Base-by-base conservation (phyloP, 2,888 invertebrate species). In the Agrochola macilenta region DNA sequence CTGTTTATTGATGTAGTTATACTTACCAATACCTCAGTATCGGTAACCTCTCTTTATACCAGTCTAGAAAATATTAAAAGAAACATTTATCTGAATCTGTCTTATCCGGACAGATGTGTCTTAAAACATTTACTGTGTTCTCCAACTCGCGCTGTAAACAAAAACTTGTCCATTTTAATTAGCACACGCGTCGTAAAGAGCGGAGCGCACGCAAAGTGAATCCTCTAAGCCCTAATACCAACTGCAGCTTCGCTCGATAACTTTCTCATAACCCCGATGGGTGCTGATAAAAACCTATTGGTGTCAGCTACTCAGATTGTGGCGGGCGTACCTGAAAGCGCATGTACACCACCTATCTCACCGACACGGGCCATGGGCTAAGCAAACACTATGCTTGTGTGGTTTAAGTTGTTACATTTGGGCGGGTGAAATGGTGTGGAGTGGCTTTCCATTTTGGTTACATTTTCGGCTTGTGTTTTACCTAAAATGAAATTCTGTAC, bases 261-360 rank as follows among this genome's bases (percentile, higher is more conserved):
- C 96, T 96, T 96, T 96, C 96, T 93, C 96, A 94, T 93, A 94
- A 92, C 93, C 92, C 88, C 95, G 96, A 96, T 96, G 93, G 92
- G 93, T 89, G 90, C 93, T 94, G 96, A 96, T 96, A 96, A 96
- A 96, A 96, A 95, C 93, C 92, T 95, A 95, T 96, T 96, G 96
- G 96, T 96, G 96, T 94, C 96, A 95, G 95, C 93, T 92, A 92
- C 92, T 91, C 90, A 94, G 95, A 95, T 94, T 94, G 94, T 94
- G 90, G 92, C 90, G 91, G 94, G 91, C 90, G 94, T 93, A 95
- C 93, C 95, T 96, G 95, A 96, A 96, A 95, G 96, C 95, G 95
- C 95, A 95, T 96, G 96, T 96, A 95, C 94, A 93, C 94, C 93
- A 94, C 95, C 96, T 96, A 96, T 96, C 95, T 95, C 88, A 87